Evolutionary conservation across 2,113 vertebrate species (phyloP), one percentile per base, ranked within the genome.

Genomic region (Beaufortia kweichowensis): DNA sequence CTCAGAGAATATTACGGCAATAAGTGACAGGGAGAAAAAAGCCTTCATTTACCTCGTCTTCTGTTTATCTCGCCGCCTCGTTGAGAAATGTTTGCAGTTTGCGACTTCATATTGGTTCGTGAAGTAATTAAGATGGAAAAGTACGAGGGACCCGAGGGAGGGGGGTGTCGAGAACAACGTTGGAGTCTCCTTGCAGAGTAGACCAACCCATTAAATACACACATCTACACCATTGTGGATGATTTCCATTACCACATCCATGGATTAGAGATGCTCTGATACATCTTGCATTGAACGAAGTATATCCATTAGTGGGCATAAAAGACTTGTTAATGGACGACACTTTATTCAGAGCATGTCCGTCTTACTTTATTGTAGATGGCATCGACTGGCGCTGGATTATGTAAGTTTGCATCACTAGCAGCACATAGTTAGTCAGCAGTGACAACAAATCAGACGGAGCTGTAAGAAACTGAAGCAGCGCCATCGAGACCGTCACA

Each of bases 321-420:
- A 79, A 75, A 75, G 78, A 68, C 29, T 61, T 74, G 56, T 79
- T 79, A 65, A 75, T 75, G 56, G 56, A 79, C 23, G 17, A 50
- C 28, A 53, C 53, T 74, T 74, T 74, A 67, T 66, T 79, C 39
- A 29, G 70, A 23, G 26, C 75, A 65, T 35, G 33, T 35, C 65
- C 29, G 50, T 59, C 75, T 29, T 67, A 59, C 60, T 60, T 56
- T 59, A 61, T 74, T 74, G 41, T 60, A 61, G 46, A 74, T 48
- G 39, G 26, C 57, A 61, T 74, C 10, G 71, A 74, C 70, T 74
- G 57, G 48, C 24, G 31, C n/a, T 6, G 21, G 43, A 77, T 60
- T 68, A 24, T 50, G 60, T 48, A 61, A 69, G 19, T 53, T 65
- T 24, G 64, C 46, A 69, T 57, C 41, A 55, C 28, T 39, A 33